phyloP scores from a whole-genome alignment of 2,113 vertebrate species.

The Desmodus rotundus region DNA sequence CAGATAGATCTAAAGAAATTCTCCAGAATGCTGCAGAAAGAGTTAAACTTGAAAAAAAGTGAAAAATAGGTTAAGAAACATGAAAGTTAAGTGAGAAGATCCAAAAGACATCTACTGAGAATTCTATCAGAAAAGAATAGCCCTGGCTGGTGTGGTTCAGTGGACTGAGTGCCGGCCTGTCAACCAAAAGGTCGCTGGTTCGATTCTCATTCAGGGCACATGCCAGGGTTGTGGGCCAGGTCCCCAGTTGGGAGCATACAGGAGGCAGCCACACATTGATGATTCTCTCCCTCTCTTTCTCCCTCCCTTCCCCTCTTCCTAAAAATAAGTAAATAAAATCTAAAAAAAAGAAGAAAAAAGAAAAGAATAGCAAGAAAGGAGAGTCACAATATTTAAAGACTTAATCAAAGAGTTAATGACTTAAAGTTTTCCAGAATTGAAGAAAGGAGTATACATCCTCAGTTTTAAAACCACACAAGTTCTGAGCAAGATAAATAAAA shows the following conservation, averaged over 20 bases:
- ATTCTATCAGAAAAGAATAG: background rate
- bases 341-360: no score
- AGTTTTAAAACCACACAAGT: background rate
- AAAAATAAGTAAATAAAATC: no score
- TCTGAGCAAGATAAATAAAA: background rate
- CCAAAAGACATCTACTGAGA: background rate
- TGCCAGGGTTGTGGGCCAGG: no score
- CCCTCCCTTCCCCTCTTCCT: no score
- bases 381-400: background rate
- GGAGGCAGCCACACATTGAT: no score
- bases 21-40: background rate
- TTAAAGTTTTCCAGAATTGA: background rate
- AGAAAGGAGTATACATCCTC: background rate
- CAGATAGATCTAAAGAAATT: background rate
- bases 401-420: background rate
- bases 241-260: no score
- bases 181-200: no score
- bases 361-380: background rate
- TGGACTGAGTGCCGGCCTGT: no score
- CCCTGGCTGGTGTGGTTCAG: no score
- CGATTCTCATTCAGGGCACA: no score
- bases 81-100: background rate
- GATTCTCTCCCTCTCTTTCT: no score
- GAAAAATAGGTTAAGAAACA: background rate
- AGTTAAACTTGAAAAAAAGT: background rate